These are phyloP conservation scores for Orthonevra nobilis DNA, from an alignment of 2,888 invertebrate genomes.

Conservation along the genomic window DNA sequence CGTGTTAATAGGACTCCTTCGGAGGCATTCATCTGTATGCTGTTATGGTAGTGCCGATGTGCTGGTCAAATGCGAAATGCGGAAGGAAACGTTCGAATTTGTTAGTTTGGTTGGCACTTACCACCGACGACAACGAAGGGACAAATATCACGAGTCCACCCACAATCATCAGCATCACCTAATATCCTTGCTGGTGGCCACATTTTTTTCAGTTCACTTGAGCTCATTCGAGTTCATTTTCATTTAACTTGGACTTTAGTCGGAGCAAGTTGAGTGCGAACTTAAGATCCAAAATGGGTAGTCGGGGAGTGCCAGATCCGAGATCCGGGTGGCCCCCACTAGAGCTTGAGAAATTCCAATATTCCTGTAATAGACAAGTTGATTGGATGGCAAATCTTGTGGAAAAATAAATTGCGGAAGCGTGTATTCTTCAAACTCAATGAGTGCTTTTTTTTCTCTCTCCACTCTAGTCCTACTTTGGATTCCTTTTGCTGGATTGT, in stretches of 20 bases:
- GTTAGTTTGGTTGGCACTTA: slow-evolving; percentile 68
- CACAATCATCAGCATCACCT: slow-evolving; percentile 11
- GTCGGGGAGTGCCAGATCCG: slow-evolving; percentile 3
- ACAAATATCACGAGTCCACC: slow-evolving; percentile 54
- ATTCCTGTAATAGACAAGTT: slow-evolving; percentile 72
- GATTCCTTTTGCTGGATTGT: slow-evolving; percentile 50
- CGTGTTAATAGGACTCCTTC: slow-evolving; percentile 66
- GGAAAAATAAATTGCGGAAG: slow-evolving; percentile 73
- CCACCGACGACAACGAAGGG: slow-evolving; percentile 26
- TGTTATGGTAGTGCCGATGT: slow-evolving; percentile 43
- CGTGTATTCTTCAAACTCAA: slow-evolving; percentile 70
- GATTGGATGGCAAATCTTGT: slow-evolving; percentile 73
- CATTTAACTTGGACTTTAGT: slow-evolving; percentile 58
- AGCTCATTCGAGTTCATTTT: slow-evolving; percentile 66
- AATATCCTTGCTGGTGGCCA: slow-evolving; percentile 1
- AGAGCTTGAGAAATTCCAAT: slow-evolving; percentile 69
- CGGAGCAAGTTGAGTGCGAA: slow-evolving; percentile 25
- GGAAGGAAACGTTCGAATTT: slow-evolving; percentile 63
- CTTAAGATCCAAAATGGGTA: slow-evolving; percentile 11
- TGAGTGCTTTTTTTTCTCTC: slow-evolving; percentile 22
- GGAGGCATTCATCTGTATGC: slow-evolving; percentile 65
- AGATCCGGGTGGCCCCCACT: slow-evolving; percentile 33
- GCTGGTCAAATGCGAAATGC: slow-evolving; percentile 57
- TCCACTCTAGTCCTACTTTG: slow-evolving; percentile 39
- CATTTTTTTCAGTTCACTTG: slow-evolving; percentile 68